phyloP scores from a whole-genome alignment of 2,797 vertebrate species.

The Malurus splendens region DNA sequence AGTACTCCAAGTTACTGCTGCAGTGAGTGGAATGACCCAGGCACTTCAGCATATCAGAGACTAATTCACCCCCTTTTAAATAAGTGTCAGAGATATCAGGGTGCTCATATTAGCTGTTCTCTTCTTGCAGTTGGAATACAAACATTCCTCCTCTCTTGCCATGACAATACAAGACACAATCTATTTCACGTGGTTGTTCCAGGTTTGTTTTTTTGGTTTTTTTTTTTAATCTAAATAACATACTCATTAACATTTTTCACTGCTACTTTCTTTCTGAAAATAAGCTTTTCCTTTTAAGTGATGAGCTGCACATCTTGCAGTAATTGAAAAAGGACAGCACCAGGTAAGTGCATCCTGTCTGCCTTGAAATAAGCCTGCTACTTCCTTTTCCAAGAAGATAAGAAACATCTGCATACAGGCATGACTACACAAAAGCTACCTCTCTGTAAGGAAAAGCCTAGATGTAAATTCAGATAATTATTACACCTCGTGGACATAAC shows the following conservation, averaged over 20 bases:
- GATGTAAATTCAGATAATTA: neutral
- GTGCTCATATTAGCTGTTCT: neutral
- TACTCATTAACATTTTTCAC: neutral
- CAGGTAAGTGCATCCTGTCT: conserved; percentile 25
- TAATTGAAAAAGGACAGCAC: conserved; percentile 27
- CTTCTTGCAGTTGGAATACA: neutral
- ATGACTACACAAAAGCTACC: neutral
- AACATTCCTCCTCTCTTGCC: neutral
- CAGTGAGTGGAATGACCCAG: neutral
- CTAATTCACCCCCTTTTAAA: neutral
- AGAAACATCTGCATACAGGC: neutral
- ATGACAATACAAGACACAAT: neutral
- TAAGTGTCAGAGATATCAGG: neutral
- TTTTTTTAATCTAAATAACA: neutral
- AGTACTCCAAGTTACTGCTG: neutral
- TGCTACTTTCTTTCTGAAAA: neutral
- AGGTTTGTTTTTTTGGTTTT: neutral
- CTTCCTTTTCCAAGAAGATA: conserved; percentile 38
- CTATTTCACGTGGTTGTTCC: neutral
- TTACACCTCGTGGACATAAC: neutral
- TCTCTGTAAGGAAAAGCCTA: neutral
- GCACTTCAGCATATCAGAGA: neutral
- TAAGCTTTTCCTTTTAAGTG: neutral
- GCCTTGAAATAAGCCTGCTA: neutral
- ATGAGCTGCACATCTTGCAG: neutral